These are phyloP conservation scores for Schizopygopsis pylzovi DNA, from an alignment of 2,797 vertebrate genomes.

Conservation along the genomic window DNA sequence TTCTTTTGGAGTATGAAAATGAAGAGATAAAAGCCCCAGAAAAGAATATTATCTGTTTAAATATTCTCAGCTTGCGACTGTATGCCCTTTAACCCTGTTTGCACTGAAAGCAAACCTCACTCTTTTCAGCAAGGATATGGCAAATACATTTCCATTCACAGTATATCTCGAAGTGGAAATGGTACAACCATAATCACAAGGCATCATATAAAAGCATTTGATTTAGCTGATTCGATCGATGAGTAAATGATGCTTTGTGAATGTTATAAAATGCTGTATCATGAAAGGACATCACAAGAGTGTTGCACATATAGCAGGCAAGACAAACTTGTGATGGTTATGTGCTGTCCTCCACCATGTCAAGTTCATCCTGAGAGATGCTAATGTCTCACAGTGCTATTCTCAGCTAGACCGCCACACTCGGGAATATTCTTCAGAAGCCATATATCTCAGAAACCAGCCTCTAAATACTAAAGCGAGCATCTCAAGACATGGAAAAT, in stretches of 20 bases:
- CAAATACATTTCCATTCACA: slow-evolving; percentile 1
- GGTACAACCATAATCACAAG: neutral
- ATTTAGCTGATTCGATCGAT: neutral
- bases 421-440: slow-evolving; percentile 5
- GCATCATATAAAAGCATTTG: neutral
- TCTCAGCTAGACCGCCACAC: neutral
- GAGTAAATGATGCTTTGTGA: neutral
- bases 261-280: neutral
- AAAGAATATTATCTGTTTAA: neutral
- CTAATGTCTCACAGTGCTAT: slow-evolving; percentile 12
- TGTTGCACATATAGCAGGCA: neutral
- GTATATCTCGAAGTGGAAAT: neutral
- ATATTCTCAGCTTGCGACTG: neutral
- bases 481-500: neutral
- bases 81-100: neutral
- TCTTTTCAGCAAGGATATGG: neutral
- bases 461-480: neutral
- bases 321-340: neutral
- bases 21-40: neutral
- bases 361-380: slow-evolving; percentile 15
- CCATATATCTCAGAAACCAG: neutral
- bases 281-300: neutral
- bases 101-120: neutral
- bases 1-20: neutral
- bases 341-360: slow-evolving; percentile 5